Evolutionary conservation across 1,140 invertebrate genomes (phyloP).

Genomic region (Teleogryllus occipitalis): DNA sequence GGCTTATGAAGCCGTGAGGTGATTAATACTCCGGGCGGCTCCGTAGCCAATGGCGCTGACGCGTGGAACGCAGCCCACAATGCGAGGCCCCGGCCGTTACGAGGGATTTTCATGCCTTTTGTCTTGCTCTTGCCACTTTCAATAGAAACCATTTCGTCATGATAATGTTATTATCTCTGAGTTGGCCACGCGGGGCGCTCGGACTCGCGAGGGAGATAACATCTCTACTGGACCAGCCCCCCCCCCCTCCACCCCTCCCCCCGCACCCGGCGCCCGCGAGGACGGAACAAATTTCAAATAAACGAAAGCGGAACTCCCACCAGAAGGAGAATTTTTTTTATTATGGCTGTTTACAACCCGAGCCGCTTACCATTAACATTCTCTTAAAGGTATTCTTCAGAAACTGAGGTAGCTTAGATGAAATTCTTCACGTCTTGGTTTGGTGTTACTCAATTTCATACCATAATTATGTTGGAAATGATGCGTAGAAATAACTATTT

Average conservation of each 20-base stretch:
- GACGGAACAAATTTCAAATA: not conserved
- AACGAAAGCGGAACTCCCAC: not conserved
- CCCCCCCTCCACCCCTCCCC: too few species aligned
- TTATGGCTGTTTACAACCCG: too few species aligned
- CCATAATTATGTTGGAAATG: too few species aligned
- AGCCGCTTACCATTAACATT: too few species aligned
- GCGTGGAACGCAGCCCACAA: not conserved
- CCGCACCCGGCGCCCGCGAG: too few species aligned
- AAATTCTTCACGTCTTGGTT: too few species aligned
- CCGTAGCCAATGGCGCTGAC: not conserved
- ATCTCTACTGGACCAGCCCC: not conserved
- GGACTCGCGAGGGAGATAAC: not conserved
- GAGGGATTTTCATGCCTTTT: not conserved
- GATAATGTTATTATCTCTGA: conserved; percentile 2
- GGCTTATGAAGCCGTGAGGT: not conserved
- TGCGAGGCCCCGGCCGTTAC: not conserved
- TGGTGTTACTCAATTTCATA: too few species aligned
- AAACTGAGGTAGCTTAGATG: too few species aligned
- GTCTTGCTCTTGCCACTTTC: conserved; percentile 3
- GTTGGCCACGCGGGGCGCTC: not conserved
- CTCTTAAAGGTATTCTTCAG: too few species aligned
- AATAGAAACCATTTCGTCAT: conserved; percentile 5
- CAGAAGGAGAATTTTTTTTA: too few species aligned
- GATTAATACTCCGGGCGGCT: not conserved
- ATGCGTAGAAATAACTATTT: too few species aligned